A percentile compares a stretch with the other conserved stretches of the same genome.
phyloP scores from a whole-genome alignment of 2,113 vertebrate genomes.

The Myocastor coypus region DNA sequence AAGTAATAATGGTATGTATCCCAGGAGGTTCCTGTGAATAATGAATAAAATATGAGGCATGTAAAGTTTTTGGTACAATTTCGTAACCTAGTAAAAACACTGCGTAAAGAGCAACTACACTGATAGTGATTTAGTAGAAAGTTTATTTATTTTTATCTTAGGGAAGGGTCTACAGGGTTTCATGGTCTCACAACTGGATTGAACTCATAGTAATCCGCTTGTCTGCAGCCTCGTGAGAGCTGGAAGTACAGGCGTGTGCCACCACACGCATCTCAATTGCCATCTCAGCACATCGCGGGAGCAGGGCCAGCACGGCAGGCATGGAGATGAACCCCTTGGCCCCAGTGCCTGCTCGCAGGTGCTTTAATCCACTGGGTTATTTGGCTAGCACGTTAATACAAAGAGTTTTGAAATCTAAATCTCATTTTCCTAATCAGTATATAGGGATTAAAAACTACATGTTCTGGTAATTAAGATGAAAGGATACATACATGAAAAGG shows the following conservation, averaged over 20 bases:
- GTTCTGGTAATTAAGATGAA: constrained; percentile 8
- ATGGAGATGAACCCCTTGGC: too few relatives aligned
- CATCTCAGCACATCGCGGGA: too few relatives aligned
- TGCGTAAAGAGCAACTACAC: background rate
- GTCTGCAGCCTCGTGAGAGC: too few relatives aligned
- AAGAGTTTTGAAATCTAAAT: constrained; percentile 18
- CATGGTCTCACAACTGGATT: too few relatives aligned
- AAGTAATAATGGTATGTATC: constrained; percentile 41
- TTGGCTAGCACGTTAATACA: background rate
- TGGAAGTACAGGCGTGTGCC: too few relatives aligned
- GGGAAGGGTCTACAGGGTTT: too few relatives aligned
- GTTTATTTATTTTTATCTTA: too few relatives aligned
- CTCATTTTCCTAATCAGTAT: background rate
- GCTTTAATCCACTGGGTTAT: too few relatives aligned
- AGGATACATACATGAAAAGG: background rate
- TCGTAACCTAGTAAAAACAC: background rate
- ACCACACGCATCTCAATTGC: too few relatives aligned
- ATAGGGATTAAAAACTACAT: background rate
- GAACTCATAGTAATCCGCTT: too few relatives aligned
- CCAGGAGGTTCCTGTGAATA: background rate
- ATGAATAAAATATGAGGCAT: constrained; percentile 22
- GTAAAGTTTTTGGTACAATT: background rate
- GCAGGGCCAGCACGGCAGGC: too few relatives aligned
- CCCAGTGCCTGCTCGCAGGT: too few relatives aligned
- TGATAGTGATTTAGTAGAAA: background rate